phyloP scores from a whole-genome alignment of 2,888 invertebrate genomes.

The Ctena decussata region DNA sequence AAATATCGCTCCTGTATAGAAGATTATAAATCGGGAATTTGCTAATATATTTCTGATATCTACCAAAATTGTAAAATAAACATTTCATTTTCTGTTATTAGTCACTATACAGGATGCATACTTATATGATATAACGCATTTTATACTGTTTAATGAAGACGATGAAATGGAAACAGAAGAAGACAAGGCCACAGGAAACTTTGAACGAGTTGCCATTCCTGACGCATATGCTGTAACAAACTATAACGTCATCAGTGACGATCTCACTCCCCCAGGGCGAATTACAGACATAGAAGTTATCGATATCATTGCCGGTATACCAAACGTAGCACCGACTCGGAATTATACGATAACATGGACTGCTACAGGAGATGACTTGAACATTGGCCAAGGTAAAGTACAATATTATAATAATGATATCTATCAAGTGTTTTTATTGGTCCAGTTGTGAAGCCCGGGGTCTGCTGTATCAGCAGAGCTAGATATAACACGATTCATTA shows the following conservation, averaged over 20 bases:
- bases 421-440: too few relatives aligned
- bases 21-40: not conserved
- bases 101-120: not conserved
- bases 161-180: not conserved
- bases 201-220: not conserved
- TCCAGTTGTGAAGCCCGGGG: too few relatives aligned
- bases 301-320: not conserved
- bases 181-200: not conserved
- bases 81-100: not conserved
- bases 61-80: not conserved
- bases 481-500: too few relatives aligned
- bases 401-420: too few relatives aligned
- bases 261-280: not conserved
- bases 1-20: not conserved
- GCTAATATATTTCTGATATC: not conserved
- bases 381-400: not conserved
- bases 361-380: not conserved
- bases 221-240: not conserved
- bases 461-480: too few relatives aligned
- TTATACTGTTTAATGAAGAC: not conserved
- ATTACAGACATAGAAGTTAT: not conserved
- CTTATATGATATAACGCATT: not conserved
- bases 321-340: not conserved
- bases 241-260: not conserved
- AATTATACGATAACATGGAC: too few relatives aligned